Conservation (phyloP, 2,888 invertebrate genomes). For the Leptinotarsa rubiginosa region DNA sequence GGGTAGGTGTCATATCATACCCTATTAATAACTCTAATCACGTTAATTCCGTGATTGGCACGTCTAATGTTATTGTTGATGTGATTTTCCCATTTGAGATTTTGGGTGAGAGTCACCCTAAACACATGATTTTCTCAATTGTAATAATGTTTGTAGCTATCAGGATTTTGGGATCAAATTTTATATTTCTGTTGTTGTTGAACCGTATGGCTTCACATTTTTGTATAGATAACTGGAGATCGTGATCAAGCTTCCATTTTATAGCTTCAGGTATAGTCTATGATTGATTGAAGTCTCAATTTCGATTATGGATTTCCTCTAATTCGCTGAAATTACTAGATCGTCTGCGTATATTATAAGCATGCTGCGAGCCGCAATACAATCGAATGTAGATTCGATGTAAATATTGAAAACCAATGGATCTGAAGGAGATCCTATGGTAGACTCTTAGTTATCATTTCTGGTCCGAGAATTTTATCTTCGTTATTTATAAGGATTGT, state of each 20-base stretch:
- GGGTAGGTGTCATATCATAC: neutral
- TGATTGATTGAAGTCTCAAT: constrained; percentile 11
- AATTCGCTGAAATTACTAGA: neutral
- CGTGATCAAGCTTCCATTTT: neutral
- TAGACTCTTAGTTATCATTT: constrained; percentile 10
- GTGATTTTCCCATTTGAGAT: constrained; percentile 31
- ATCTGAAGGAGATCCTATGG: neutral
- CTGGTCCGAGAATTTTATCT: neutral
- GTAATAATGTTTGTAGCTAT: constrained; percentile 14
- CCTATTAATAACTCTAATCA: constrained; percentile 10
- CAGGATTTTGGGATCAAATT: neutral
- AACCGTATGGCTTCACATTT: neutral
- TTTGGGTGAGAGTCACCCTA: constrained; percentile 18
- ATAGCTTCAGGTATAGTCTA: neutral
- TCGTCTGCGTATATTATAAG: constrained; percentile 19
- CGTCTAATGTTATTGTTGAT: constrained; percentile 15
- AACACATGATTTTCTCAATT: constrained; percentile 25
- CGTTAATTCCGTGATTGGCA: constrained; percentile 27
- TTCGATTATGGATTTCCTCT: neutral
- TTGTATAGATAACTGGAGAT: neutral
- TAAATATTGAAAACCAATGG: constrained; percentile 24
- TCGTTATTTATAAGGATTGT: neutral
- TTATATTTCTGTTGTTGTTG: neutral
- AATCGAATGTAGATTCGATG: constrained; percentile 3
- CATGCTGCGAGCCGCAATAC: constrained; percentile 1